These are phyloP conservation scores for Drosophila subobscura DNA, from an alignment of 1,140 invertebrate genomes.

Conservation along the genomic window DNA sequence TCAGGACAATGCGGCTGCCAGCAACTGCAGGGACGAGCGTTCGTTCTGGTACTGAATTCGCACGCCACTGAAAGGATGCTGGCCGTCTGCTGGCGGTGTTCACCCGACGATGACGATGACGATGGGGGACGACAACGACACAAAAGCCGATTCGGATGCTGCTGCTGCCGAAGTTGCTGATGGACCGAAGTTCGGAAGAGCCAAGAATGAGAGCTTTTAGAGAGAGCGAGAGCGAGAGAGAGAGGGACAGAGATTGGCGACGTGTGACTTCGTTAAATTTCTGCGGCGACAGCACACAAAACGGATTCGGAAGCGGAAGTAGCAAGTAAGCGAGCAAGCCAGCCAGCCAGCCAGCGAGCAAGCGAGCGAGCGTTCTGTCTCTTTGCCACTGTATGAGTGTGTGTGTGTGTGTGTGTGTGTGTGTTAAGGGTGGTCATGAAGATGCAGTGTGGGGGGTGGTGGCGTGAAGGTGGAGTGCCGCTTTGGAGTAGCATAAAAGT, in stretches of 20 bases:
- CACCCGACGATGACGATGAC: constrained; percentile 13
- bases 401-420: not conserved
- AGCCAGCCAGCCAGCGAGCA: constrained; percentile 23
- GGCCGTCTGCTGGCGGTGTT: constrained; percentile 42
- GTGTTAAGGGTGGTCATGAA: not conserved
- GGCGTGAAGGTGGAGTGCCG: constrained; percentile 35
- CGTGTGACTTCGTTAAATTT: constrained; percentile 82
- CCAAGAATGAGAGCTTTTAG: constrained; percentile 36
- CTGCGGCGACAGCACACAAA: constrained; percentile 82
- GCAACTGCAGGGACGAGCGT: constrained; percentile 61
- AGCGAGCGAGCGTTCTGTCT: constrained; percentile 23
- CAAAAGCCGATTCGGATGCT: constrained; percentile 15
- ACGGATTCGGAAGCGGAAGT: constrained; percentile 81
- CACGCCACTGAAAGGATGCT: constrained; percentile 61
- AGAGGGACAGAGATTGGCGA: constrained; percentile 43
- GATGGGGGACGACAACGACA: constrained; percentile 22
- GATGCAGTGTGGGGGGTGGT: constrained; percentile 4
- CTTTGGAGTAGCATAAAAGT: constrained; percentile 27
- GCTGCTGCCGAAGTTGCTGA: constrained; percentile 22
- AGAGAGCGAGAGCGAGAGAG: constrained; percentile 18
- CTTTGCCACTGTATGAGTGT: not conserved
- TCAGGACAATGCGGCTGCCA: constrained; percentile 29
- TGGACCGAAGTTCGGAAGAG: constrained; percentile 13
- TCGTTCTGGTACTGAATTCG: constrained; percentile 68
- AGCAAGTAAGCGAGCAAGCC: constrained; percentile 77